These are phyloP conservation scores for Charina bottae DNA, from an alignment of 2,113 vertebrate genomes.

Conservation along the genomic window DNA sequence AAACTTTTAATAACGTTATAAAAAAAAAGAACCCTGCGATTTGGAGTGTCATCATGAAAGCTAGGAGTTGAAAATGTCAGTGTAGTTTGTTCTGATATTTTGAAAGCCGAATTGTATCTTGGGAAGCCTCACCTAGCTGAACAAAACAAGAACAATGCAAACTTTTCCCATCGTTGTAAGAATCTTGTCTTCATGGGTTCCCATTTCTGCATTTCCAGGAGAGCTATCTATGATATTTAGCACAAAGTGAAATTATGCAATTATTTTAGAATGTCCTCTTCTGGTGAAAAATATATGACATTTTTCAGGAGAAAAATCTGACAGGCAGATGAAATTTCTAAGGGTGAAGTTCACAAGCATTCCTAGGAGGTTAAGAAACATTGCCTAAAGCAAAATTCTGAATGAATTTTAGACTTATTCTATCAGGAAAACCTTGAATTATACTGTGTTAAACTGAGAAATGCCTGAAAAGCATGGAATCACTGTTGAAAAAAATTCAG, in stretches of 20 bases:
- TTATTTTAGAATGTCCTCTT: neutral
- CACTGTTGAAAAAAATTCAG: too few species aligned
- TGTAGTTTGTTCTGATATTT: neutral
- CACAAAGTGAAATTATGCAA: neutral
- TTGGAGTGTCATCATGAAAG: neutral
- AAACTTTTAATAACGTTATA: too few species aligned
- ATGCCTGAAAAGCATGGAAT: too few species aligned
- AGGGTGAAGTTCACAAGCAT: neutral
- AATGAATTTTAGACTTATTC: neutral
- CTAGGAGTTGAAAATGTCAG: neutral
- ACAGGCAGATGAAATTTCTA: neutral
- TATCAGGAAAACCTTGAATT: neutral
- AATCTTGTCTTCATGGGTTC: neutral
- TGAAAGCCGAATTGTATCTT: neutral
- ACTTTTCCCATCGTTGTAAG: neutral
- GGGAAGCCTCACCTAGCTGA: neutral
- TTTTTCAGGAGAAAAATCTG: neutral
- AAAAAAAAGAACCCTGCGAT: too few species aligned
- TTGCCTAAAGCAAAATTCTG: neutral
- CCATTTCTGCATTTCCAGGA: neutral
- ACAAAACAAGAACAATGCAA: neutral
- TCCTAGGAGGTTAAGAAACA: neutral
- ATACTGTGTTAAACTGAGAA: neutral
- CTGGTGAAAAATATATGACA: neutral
- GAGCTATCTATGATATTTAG: neutral